These are phyloP conservation scores for Bombus waltoni DNA, from an alignment of 1,140 invertebrate genomes.

Conservation along the genomic window DNA sequence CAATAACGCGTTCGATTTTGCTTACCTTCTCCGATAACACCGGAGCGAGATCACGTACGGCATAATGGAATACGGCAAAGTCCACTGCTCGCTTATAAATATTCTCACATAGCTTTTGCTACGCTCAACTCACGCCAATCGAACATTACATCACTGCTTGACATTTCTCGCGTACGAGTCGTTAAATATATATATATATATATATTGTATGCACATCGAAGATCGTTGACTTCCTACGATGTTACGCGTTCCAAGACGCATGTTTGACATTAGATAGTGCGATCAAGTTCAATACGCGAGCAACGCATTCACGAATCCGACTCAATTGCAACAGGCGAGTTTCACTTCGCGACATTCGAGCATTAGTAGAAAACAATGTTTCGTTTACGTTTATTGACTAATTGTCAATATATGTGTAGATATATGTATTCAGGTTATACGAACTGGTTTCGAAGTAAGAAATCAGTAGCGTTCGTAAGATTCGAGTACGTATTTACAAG, in stretches of 20 bases:
- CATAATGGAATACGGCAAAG: slow-evolving; percentile 7
- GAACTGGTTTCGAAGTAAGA: too few relatives aligned
- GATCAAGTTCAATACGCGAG: not conserved
- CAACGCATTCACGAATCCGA: not conserved
- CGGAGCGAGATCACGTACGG: not conserved
- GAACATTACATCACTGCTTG: slow-evolving; percentile 41
- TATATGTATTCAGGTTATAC: too few relatives aligned
- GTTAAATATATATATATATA: not conserved
- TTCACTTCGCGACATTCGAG: too few relatives aligned
- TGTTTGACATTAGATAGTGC: not conserved
- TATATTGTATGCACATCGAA: not conserved
- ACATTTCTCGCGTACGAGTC: slow-evolving; percentile 18
- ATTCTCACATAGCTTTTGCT: slow-evolving; percentile 17
- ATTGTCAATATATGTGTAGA: too few relatives aligned
- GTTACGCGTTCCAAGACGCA: not conserved
- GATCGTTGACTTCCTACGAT: not conserved
- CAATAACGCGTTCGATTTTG: slow-evolving; percentile 10
- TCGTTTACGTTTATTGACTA: too few relatives aligned
- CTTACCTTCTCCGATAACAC: not conserved
- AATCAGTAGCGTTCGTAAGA: too few relatives aligned
- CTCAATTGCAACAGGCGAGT: not conserved
- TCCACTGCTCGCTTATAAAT: slow-evolving; percentile 32
- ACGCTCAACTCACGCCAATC: not conserved
- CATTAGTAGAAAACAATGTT: too few relatives aligned
- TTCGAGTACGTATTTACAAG: too few relatives aligned